Conservation (phyloP, 2,797 vertebrate species). For the Sebastes wilsoni region DNA sequence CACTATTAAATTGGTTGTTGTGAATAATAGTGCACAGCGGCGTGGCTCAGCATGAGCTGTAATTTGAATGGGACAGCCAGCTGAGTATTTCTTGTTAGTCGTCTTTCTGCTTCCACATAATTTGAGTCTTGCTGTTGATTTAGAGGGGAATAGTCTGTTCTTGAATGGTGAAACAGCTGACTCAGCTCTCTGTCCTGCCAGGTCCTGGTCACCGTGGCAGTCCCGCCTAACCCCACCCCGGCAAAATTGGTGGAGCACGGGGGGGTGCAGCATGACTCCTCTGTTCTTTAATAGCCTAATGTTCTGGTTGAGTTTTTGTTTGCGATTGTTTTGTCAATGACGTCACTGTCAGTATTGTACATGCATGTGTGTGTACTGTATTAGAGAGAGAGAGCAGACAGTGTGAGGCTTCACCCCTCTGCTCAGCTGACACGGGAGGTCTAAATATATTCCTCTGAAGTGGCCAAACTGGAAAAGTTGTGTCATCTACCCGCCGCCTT, state of each 20-base stretch:
- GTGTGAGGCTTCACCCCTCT: slow-evolving; percentile 33
- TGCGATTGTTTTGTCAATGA: slow-evolving; percentile 3
- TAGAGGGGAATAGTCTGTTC: background rate
- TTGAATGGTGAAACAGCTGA: background rate
- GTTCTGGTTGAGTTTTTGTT: slow-evolving; percentile 1
- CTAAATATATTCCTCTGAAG: slow-evolving; percentile 72
- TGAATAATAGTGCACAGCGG: background rate
- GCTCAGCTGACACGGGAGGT: slow-evolving; percentile 63
- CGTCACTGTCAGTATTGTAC: background rate
- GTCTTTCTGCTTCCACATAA: background rate
- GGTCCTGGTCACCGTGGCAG: background rate
- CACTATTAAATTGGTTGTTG: background rate
- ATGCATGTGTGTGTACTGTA: background rate
- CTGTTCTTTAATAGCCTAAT: background rate
- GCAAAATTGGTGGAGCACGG: background rate
- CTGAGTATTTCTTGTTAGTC: background rate
- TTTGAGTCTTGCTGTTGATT: background rate
- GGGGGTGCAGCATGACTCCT: slow-evolving; percentile 3
- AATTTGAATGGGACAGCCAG: slow-evolving; percentile 2
- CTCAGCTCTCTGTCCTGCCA: slow-evolving; percentile 10
- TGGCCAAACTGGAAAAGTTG: slow-evolving; percentile 68
- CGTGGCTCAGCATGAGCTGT: background rate
- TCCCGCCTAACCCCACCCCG: slow-evolving; percentile 25
- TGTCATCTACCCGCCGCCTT: slow-evolving; percentile 38
- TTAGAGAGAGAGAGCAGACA: background rate